Evolutionary conservation across 2,888 invertebrate genomes (phyloP).

Genomic region (Aethes cnicana): DNA sequence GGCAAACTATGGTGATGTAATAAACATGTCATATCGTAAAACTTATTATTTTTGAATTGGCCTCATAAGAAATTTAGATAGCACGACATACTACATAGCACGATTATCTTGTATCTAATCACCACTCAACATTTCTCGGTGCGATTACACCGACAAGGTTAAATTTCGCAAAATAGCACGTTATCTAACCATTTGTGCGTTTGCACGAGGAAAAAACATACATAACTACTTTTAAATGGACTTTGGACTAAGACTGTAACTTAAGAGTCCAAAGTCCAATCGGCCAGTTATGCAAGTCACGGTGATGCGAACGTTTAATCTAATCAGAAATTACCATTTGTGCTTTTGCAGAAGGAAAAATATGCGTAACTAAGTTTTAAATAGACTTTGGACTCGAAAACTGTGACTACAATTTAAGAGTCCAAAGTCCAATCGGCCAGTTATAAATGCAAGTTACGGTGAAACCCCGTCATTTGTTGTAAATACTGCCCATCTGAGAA

Average conservation of each 20-base stretch:
- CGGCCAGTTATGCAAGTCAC: constrained; percentile 20
- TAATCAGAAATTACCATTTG: no score
- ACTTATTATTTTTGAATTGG: neutral
- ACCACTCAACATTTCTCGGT: neutral
- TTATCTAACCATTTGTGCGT: no score
- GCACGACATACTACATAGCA: neutral
- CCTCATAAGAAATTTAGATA: neutral
- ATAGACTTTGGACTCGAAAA: constrained; percentile 12
- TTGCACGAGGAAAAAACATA: neutral
- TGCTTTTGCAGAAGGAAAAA: neutral
- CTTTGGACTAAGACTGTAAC: constrained; percentile 15
- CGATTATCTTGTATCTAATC: neutral
- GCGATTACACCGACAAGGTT: neutral
- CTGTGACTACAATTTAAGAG: neutral
- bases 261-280: constrained; percentile 14
- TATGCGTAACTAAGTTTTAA: neutral
- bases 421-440: constrained; percentile 16
- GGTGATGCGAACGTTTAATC: no score
- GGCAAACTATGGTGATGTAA: no score
- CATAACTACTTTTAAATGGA: neutral
- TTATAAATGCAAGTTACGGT: constrained; percentile 22
- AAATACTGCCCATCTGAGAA: constrained; percentile 12
- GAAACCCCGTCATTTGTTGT: constrained; percentile 17
- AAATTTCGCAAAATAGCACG: neutral
- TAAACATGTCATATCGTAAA: no score